These are phyloP conservation scores for Lasioglossum zephyrum DNA, from an alignment of 2,888 invertebrate genomes.

Conservation along the genomic window DNA sequence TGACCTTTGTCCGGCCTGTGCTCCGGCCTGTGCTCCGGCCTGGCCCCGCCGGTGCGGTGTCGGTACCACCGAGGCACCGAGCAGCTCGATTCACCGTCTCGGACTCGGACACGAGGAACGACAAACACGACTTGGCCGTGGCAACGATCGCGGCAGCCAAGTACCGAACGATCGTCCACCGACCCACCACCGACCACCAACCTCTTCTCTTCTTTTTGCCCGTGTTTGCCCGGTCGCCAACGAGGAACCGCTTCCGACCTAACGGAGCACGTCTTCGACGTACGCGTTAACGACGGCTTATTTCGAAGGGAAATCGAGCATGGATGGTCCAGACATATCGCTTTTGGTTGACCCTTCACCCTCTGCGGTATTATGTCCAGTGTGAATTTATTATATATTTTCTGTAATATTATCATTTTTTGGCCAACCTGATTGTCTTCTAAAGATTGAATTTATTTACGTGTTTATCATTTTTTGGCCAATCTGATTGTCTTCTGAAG, in stretches of 20 bases:
- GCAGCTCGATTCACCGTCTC: slow-evolving; percentile 57
- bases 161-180: slow-evolving; percentile 35
- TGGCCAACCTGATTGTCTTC: no score
- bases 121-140: slow-evolving; percentile 52
- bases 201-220: slow-evolving; percentile 24
- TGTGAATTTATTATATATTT: background rate
- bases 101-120: slow-evolving; percentile 46
- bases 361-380: background rate
- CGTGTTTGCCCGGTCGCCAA: slow-evolving; percentile 25
- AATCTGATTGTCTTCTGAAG: no score
- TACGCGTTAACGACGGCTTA: background rate
- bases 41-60: slow-evolving; percentile 74
- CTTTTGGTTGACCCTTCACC: background rate
- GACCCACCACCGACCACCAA: slow-evolving; percentile 29
- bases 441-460: no score
- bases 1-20: slow-evolving; percentile 83
- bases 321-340: background rate
- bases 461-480: no score
- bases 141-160: slow-evolving; percentile 35
- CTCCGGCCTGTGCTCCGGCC: slow-evolving; percentile 79
- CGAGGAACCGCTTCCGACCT: slow-evolving; percentile 13
- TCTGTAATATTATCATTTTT: no score
- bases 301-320: background rate
- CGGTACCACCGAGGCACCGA: slow-evolving; percentile 47
- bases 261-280: background rate